These are phyloP conservation scores for Pseudopodoces humilis DNA, from an alignment of 2,113 vertebrate species.

Conservation along the genomic window DNA sequence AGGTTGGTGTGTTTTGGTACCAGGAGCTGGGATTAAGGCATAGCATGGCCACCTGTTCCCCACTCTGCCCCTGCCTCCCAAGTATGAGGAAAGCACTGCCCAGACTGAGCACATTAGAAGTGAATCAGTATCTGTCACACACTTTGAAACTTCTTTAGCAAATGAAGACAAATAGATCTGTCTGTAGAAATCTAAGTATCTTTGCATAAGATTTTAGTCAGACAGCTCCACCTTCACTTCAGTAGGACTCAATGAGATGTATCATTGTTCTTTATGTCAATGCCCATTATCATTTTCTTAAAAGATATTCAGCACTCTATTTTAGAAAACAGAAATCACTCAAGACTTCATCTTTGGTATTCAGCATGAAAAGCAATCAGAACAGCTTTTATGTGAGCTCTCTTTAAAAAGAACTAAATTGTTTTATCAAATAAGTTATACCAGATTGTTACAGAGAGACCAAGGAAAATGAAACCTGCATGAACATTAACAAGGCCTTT, in stretches of 20 bases:
- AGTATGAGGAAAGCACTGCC: neutral
- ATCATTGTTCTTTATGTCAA: neutral
- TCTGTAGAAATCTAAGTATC: neutral
- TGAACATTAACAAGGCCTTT: neutral
- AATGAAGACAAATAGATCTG: neutral
- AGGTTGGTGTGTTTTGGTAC: neutral
- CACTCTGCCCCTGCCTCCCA: neutral
- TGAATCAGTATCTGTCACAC: neutral
- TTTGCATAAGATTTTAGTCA: neutral
- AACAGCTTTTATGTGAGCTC: neutral
- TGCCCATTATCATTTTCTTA: neutral
- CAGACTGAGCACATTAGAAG: neutral
- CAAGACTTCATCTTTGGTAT: neutral
- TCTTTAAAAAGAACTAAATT: neutral
- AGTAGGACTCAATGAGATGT: neutral
- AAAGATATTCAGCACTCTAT: neutral
- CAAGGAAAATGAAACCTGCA: neutral
- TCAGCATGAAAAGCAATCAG: neutral
- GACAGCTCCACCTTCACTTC: neutral
- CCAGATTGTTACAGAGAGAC: neutral
- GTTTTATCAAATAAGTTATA: neutral
- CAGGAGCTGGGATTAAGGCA: neutral
- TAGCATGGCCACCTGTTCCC: accelerated
- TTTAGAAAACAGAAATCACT: neutral
- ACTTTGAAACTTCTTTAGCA: neutral